Evolutionary conservation across 1,140 invertebrate genomes (phyloP), one percentile per base, ranked within the genome.

Genomic region (Drosophila bocqueti): DNA sequence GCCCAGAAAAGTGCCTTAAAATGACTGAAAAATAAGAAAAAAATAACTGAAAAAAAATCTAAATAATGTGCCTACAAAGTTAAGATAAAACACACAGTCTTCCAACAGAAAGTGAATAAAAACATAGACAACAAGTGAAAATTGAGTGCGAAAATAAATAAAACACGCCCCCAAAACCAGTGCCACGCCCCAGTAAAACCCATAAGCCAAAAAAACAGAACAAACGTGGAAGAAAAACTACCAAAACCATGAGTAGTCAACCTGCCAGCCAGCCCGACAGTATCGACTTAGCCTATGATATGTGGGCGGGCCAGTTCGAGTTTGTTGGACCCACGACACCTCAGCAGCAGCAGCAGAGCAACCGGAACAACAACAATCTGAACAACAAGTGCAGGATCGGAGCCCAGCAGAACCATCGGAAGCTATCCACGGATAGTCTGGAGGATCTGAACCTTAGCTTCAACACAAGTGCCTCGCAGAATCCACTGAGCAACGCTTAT

Each of bases 291-390:
- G 96, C 97, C 92, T 96, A 96, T 93, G 96, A 97, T 91, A 95
- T 97, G 94, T 97, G 96, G 96, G 96, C 97, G 91, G 96, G 96
- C 49, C 96, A 97, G 93, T 97, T 97, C 92, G 96, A 97, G 93
- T 97, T 97, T 92, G 94, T 96, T 75, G 96, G 96, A 52, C 91
- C 84, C 61, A 82, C 89, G 64, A 61, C n/a, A 31, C 47, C 47
- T 18, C 26, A 29, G 8, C 49, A 71, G 61, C 69, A 65, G 34
- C 81, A 71, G 18, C 81, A 71, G 21, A 63, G 43, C 65, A 64
- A 63, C 62, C 66, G 49, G n/a, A 83, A 57, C 21, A 69, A 72
- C 60, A 84, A 67, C 89, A 40, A 78, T 40, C 16, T 66, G n/a
- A 63, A 75, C 58, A 74, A 65, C 69, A 92, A 74, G 77, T 59